These are phyloP conservation scores for Chaitophorus viminalis DNA, from an alignment of 2,888 invertebrate species.

Conservation along the genomic window DNA sequence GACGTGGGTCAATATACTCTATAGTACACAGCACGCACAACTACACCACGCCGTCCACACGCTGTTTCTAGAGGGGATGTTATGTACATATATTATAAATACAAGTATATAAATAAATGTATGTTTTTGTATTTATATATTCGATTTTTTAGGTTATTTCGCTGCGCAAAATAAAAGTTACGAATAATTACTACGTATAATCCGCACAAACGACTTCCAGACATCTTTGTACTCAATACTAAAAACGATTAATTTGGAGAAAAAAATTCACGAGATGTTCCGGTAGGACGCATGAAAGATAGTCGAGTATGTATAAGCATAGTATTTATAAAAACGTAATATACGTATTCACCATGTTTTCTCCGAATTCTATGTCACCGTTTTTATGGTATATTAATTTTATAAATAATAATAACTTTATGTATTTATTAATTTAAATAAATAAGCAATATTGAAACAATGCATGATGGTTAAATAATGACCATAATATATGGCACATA, in stretches of 20 bases:
- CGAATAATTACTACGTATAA: not conserved
- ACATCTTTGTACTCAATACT: not conserved
- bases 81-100: not conserved
- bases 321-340: not conserved
- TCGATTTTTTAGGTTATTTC: constrained; percentile 42
- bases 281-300: not conserved
- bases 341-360: constrained; percentile 16
- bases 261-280: not conserved
- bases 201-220: not conserved
- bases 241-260: constrained; percentile 30
- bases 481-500: not conserved
- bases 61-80: constrained; percentile 12
- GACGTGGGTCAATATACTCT: constrained; percentile 54
- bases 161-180: constrained; percentile 43
- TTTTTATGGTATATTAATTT: constrained; percentile 17
- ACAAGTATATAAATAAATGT: constrained; percentile 30
- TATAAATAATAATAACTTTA: too few relatives aligned
- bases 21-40: not conserved
- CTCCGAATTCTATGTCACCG: constrained; percentile 10
- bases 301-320: not conserved
- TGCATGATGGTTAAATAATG: not conserved
- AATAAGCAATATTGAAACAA: not conserved
- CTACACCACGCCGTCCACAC: not conserved
- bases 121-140: not conserved
- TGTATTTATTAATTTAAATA: too few relatives aligned